phyloP scores from a whole-genome alignment of 2,888 invertebrate species.

The Gasteruption jaculator region DNA sequence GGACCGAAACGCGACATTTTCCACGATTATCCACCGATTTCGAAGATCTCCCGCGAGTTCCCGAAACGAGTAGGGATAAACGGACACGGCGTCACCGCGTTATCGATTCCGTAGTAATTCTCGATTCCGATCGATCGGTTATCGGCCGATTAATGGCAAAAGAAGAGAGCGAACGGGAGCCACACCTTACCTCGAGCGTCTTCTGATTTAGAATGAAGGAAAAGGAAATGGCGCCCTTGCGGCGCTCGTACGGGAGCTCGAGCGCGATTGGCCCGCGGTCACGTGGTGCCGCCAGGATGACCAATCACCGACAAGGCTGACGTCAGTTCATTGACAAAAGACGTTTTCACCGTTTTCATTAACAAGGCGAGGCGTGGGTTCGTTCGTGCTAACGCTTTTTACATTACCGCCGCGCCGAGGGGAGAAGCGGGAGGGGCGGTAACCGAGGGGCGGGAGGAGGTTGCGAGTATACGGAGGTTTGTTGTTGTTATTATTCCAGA shows the following conservation, averaged over 20 bases:
- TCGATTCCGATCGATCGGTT: too few species aligned
- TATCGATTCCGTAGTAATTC: too few species aligned
- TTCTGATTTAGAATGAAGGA: slow-evolving; percentile 46
- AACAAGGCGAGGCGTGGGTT: slow-evolving; percentile 40
- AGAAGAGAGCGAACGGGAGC: too few species aligned
- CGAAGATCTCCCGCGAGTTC: too few species aligned
- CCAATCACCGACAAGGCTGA: slow-evolving; percentile 48
- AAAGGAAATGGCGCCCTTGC: slow-evolving; percentile 42
- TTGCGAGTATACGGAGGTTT: slow-evolving; percentile 13
- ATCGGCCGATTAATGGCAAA: too few species aligned
- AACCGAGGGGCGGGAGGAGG: slow-evolving; percentile 15
- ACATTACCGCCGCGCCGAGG: slow-evolving; percentile 27
- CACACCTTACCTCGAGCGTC: slow-evolving; percentile 46
- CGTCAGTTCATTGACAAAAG: slow-evolving; percentile 58
- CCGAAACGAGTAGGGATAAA: too few species aligned
- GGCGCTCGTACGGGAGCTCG: slow-evolving; percentile 32
- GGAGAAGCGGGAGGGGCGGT: slow-evolving; percentile 13
- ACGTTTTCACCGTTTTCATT: slow-evolving; percentile 51
- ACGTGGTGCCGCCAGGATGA: slow-evolving; percentile 43
- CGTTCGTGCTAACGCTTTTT: slow-evolving; percentile 31
- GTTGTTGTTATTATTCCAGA: too few species aligned
- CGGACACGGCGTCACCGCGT: too few species aligned
- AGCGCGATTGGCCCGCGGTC: slow-evolving; percentile 47
- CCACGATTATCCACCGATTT: too few species aligned
- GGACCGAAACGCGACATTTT: too few species aligned